A percentile compares a stretch with the other conserved stretches of the same genome.
phyloP scores from a whole-genome alignment of 2,113 vertebrate genomes.

The Phalacrocorax aristotelis region DNA sequence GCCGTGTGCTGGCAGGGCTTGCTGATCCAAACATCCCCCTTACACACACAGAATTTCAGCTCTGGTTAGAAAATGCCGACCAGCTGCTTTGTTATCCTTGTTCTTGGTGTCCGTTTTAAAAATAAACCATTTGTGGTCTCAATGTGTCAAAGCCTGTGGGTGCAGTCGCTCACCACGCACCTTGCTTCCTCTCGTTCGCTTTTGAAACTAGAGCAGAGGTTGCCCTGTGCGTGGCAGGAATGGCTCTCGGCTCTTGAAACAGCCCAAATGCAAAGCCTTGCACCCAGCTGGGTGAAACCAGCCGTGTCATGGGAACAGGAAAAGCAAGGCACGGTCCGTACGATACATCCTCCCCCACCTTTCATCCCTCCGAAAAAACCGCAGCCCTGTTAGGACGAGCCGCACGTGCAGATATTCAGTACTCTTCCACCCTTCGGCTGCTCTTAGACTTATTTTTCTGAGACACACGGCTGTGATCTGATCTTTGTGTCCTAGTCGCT shows the following conservation, averaged over 20 bases:
- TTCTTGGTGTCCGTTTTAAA: not conserved
- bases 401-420: fast-evolving
- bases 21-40: not conserved
- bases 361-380: not conserved
- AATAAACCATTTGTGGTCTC: not conserved
- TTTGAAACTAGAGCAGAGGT: not conserved
- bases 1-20: not conserved
- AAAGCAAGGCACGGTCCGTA: not conserved
- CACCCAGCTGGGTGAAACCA: not conserved
- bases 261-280: not conserved
- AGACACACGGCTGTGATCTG: fast-evolving
- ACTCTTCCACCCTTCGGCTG: not conserved
- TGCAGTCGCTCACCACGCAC: not conserved
- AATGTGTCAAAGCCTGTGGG: not conserved
- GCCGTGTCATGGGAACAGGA: not conserved
- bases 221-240: no score
- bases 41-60: not conserved
- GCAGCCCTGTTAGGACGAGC: not conserved
- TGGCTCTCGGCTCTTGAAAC: not conserved
- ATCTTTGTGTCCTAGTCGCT: fast-evolving
- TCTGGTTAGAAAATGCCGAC: not conserved
- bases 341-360: not conserved
- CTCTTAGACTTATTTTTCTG: not conserved
- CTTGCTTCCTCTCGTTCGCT: fast-evolving
- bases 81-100: not conserved